A percentile compares a stretch with the other conserved stretches of the same genome.
phyloP scores from a whole-genome alignment of 2,888 invertebrate genomes.

The Anagyrus pseudococci region DNA sequence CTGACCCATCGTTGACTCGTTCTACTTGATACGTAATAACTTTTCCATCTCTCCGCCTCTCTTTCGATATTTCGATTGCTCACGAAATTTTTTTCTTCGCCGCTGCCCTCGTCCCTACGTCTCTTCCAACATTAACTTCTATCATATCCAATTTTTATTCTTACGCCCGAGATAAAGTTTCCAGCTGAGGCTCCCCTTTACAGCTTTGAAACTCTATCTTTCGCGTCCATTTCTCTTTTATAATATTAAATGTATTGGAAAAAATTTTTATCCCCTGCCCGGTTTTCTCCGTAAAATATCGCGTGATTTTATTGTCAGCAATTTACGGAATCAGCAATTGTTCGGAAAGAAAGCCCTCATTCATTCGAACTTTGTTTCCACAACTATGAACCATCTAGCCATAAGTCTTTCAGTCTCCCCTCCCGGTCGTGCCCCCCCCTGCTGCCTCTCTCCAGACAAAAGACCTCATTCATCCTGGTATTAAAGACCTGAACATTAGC shows the following conservation, averaged over 20 bases:
- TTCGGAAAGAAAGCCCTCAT: background rate
- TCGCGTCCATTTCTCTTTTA: background rate
- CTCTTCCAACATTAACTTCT: background rate
- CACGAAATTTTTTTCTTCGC: background rate
- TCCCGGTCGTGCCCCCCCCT: background rate
- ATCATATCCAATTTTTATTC: background rate
- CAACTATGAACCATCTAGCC: no score
- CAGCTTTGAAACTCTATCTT: background rate
- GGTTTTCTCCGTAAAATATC: background rate
- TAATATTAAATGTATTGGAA: conserved; percentile 3
- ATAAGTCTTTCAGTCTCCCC: no score
- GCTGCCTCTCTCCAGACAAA: background rate
- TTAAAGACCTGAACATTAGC: no score
- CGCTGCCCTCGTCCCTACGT: background rate
- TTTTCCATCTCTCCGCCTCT: no score
- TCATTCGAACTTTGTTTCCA: no score
- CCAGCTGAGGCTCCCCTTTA: background rate
- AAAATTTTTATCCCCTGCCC: background rate
- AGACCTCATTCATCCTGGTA: no score
- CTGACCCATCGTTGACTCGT: no score
- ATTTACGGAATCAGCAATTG: background rate
- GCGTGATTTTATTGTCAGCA: background rate
- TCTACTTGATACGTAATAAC: no score
- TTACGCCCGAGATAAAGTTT: conserved; percentile 1
- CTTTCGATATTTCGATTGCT: no score